These are phyloP conservation scores for Archivesica marissinica DNA, from an alignment of 1,140 invertebrate species.

Conservation along the genomic window DNA sequence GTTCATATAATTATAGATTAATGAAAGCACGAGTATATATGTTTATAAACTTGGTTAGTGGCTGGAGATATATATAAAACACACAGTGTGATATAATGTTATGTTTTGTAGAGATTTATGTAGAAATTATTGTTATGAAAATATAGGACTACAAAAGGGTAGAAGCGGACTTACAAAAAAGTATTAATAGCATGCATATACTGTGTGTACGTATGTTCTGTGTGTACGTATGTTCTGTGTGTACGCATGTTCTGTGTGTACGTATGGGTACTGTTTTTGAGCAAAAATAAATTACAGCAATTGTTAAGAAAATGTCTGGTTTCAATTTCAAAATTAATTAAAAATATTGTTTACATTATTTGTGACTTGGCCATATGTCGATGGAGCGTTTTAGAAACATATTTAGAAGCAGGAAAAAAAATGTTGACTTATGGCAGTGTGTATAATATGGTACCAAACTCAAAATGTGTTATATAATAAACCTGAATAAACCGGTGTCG, in stretches of 20 bases:
- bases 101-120: constrained; percentile 20
- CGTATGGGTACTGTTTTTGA: background rate
- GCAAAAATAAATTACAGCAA: no score
- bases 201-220: background rate
- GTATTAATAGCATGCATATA: background rate
- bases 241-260: background rate
- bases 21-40: background rate
- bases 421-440: no score
- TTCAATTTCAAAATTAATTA: background rate
- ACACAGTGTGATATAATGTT: constrained; percentile 17
- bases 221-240: background rate
- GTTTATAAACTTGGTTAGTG: background rate
- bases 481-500: background rate
- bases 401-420: no score
- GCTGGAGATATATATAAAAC: background rate
- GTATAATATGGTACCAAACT: background rate
- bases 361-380: background rate
- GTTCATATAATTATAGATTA: no score
- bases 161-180: constrained; percentile 7
- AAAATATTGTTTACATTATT: background rate
- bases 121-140: background rate
- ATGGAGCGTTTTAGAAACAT: no score
- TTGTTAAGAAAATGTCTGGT: no score
- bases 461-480: background rate
- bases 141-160: background rate